phyloP scores from a whole-genome alignment of 2,888 invertebrate species.

The Gasteruption jaculator region DNA sequence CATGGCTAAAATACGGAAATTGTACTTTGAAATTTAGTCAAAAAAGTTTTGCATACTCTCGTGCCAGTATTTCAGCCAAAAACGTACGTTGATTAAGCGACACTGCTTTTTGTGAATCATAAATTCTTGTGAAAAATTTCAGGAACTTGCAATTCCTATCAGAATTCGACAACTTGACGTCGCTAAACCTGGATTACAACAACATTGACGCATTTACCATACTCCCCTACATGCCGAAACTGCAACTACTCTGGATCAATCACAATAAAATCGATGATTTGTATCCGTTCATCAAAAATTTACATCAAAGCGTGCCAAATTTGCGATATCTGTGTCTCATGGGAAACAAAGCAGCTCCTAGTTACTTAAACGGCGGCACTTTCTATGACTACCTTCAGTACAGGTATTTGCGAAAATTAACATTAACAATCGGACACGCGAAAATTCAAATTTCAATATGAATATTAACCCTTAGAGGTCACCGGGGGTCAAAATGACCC shows the following conservation, averaged over 20 bases:
- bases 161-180: constrained; percentile 69
- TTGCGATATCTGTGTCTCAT: constrained; percentile 74
- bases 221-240: constrained; percentile 67
- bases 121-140: constrained; percentile 38
- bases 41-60: too few species aligned
- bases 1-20: too few species aligned
- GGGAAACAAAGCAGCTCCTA: constrained; percentile 81
- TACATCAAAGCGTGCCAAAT: constrained; percentile 68
- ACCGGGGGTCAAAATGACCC: too few species aligned
- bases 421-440: too few species aligned
- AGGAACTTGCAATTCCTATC: constrained; percentile 71
- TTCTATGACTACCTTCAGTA: constrained; percentile 74
- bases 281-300: constrained; percentile 68
- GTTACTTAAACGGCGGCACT: constrained; percentile 70
- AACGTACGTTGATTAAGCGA: too few species aligned
- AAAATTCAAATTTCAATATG: too few species aligned
- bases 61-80: too few species aligned
- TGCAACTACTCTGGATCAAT: constrained; percentile 72
- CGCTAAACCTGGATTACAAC: constrained; percentile 79
- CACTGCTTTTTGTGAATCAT: too few species aligned
- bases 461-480: too few species aligned
- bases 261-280: constrained; percentile 58
- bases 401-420: constrained; percentile 55
- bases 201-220: constrained; percentile 65
- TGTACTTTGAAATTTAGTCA: too few species aligned